Evolutionary conservation across 2,113 vertebrate species (phyloP).

Genomic region (Prochilodus magdalenae): DNA sequence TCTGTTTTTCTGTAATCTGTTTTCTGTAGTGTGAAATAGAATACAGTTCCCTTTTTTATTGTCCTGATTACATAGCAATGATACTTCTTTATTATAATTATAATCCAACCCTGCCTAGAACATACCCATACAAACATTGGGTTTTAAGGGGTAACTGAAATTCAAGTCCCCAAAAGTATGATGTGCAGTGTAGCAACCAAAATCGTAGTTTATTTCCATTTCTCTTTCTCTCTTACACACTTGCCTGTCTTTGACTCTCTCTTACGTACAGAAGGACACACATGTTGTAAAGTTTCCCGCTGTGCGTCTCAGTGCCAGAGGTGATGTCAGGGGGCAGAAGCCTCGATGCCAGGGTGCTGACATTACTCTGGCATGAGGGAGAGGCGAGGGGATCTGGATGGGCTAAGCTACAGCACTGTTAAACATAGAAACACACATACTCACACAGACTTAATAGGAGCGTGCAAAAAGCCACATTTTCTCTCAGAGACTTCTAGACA

Average conservation of each 20-base stretch:
- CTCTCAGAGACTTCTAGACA: neutral
- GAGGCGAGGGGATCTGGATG: neutral
- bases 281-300: slow-evolving; percentile 16
- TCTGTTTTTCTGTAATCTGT: too few species aligned
- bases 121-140: neutral
- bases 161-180: neutral
- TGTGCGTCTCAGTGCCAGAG: slow-evolving; percentile 5
- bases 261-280: slow-evolving; percentile 13
- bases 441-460: neutral
- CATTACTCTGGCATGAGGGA: neutral
- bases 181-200: neutral
- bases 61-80: too few species aligned
- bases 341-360: slow-evolving; percentile 16
- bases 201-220: neutral
- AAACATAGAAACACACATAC: neutral
- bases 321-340: slow-evolving; percentile 33
- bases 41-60: too few species aligned
- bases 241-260: neutral
- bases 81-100: too few species aligned
- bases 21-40: too few species aligned
- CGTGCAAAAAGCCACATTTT: neutral
- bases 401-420: neutral
- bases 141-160: too few species aligned
- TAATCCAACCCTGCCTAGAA: too few species aligned
- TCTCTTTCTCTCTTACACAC: slow-evolving; percentile 6